phyloP scores from a whole-genome alignment of 2,888 invertebrate genomes.

The Apamea sordens region DNA sequence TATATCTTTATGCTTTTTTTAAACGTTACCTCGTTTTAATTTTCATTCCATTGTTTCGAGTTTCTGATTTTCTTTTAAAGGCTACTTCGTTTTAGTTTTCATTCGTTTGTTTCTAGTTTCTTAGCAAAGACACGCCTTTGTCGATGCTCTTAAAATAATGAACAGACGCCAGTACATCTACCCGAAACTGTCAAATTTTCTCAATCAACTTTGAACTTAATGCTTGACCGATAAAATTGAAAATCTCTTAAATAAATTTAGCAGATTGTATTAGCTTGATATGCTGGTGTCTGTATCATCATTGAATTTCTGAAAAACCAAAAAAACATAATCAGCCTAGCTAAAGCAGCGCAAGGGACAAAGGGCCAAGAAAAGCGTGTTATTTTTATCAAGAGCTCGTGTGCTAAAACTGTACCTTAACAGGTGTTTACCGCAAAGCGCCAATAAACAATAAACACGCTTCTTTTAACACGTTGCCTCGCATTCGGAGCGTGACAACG shows the following conservation, averaged over 20 bases:
- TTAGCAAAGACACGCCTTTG: not conserved
- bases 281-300: no score
- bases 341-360: not conserved
- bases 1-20: not conserved
- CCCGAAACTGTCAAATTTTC: no score
- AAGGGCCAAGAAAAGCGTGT: not conserved
- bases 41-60: not conserved
- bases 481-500: constrained; percentile 49
- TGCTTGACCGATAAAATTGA: no score
- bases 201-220: no score
- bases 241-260: no score
- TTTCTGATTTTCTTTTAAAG: not conserved
- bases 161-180: no score
- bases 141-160: no score
- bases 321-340: not conserved
- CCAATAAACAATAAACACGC: constrained; percentile 65
- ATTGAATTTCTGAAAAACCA: not conserved
- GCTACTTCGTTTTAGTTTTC: not conserved
- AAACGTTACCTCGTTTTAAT: not conserved
- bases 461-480: constrained; percentile 64
- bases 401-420: constrained; percentile 45
- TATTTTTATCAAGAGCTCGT: constrained; percentile 41
- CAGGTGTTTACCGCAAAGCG: constrained; percentile 51
- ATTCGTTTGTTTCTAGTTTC: not conserved
- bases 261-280: no score